Evolutionary conservation across 2,797 vertebrate species (phyloP).

Genomic region (Caiman crocodilus): DNA sequence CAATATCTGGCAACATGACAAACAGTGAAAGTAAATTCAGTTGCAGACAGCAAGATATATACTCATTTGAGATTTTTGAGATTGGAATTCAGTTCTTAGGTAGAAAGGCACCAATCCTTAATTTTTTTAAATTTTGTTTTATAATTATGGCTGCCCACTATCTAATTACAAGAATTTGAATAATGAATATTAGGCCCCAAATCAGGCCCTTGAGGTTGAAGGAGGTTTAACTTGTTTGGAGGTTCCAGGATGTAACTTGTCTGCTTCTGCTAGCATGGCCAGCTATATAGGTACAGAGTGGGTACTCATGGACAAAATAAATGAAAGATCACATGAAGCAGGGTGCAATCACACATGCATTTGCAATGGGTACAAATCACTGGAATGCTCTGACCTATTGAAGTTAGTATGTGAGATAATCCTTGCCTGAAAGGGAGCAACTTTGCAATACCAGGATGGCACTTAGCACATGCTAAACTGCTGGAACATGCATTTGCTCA

Average conservation of each 20-base stretch:
- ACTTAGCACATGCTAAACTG: no score
- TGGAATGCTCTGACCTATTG: neutral
- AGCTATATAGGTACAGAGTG: conserved; percentile 1
- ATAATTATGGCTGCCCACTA: neutral
- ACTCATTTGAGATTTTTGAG: neutral
- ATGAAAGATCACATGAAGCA: conserved; percentile 44
- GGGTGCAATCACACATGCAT: no score
- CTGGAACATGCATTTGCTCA: no score
- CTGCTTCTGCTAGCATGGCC: neutral
- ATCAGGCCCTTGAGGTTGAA: neutral
- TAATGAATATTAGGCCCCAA: neutral
- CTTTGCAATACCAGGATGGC: no score
- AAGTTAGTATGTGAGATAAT: neutral
- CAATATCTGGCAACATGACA: neutral
- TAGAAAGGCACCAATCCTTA: neutral
- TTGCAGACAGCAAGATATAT: neutral
- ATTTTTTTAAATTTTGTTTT: neutral
- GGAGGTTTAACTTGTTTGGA: neutral
- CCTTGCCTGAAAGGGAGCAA: no score
- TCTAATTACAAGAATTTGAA: neutral
- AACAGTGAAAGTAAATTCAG: neutral
- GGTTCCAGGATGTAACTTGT: neutral
- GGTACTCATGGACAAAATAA: neutral
- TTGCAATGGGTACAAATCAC: no score
- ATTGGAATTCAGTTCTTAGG: neutral